Percentiles rank a stretch among this genome's conserved stretches.
These are phyloP conservation scores for Pseudobourletiella spinata DNA, from an alignment of 1,140 invertebrate genomes.

Conservation along the genomic window DNA sequence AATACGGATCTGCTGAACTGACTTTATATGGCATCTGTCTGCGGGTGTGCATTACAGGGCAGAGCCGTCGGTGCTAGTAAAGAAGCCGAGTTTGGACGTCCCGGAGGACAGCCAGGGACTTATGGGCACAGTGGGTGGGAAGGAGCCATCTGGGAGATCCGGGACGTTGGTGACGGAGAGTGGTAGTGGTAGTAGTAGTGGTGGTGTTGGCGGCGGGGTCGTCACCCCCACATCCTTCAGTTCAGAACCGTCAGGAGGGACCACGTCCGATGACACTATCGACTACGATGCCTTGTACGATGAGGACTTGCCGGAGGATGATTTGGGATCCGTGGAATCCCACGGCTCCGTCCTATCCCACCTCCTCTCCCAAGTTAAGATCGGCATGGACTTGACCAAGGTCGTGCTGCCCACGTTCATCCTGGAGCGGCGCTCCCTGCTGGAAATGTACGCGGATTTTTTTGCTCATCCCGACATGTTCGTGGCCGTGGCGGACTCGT, in stretches of 20 bases:
- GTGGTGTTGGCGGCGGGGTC: neutral
- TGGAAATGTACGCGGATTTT: conserved; percentile 98
- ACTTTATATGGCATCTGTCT: too few relatives aligned
- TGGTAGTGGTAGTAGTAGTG: neutral
- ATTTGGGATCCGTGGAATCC: conserved; percentile 69
- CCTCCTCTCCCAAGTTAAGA: conserved; percentile 89
- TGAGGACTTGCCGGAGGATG: conserved; percentile 22
- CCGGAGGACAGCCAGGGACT: too few relatives aligned
- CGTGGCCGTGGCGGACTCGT: conserved; percentile 74
- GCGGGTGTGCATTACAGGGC: too few relatives aligned
- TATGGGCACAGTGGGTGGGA: neutral
- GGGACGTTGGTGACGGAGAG: too few relatives aligned
- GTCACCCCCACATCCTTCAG: too few relatives aligned
- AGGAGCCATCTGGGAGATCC: too few relatives aligned
- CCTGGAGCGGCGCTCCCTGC: conserved; percentile 81
- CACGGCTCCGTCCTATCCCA: conserved; percentile 92
- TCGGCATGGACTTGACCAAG: conserved; percentile 98
- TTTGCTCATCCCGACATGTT: conserved; percentile 96
- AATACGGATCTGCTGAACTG: too few relatives aligned
- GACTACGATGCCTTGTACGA: conserved; percentile 34
- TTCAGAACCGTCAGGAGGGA: too few relatives aligned
- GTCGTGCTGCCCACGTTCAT: conserved; percentile 95
- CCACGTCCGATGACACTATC: neutral
- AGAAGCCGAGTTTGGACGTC: too few relatives aligned
- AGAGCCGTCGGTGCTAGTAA: too few relatives aligned